Percentiles rank a stretch among this genome's conserved stretches.
Evolutionary conservation across 2,888 invertebrate species (phyloP).

Genomic region (Harpagoxenus sublaevis): DNA sequence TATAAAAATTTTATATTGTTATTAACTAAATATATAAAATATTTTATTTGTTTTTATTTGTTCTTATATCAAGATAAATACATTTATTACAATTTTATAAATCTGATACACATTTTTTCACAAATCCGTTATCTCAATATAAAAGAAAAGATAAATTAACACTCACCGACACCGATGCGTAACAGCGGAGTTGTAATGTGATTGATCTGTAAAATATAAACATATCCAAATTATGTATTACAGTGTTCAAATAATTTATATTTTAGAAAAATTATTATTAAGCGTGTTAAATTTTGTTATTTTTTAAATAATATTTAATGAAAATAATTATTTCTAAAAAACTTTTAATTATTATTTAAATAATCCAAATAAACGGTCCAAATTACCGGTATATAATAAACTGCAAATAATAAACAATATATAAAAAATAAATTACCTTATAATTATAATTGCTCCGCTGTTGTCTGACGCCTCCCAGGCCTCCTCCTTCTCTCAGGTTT

Average conservation of each 20-base stretch:
- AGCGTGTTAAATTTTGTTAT: neutral
- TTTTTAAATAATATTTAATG: neutral
- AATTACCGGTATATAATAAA: neutral
- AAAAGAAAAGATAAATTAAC: neutral
- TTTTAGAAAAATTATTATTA: neutral
- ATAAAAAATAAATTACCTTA: neutral
- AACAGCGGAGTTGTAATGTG: neutral
- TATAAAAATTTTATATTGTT: too few relatives aligned
- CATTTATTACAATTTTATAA: neutral
- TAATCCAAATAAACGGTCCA: neutral
- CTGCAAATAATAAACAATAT: neutral
- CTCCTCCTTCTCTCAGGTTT: neutral
- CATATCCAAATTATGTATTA: neutral
- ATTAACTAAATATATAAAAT: too few relatives aligned
- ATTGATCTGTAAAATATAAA: conserved; percentile 14
- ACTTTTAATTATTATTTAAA: neutral
- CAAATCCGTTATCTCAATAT: too few relatives aligned
- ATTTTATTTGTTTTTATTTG: too few relatives aligned
- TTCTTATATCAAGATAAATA: neutral
- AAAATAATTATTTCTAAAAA: neutral
- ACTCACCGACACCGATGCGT: neutral
- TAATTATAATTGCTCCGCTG: neutral
- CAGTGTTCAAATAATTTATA: neutral
- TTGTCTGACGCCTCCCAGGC: neutral
- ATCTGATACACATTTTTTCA: neutral